Evolutionary conservation across 2,888 invertebrate genomes (phyloP).

Genomic region (Yponomeuta evonymella): DNA sequence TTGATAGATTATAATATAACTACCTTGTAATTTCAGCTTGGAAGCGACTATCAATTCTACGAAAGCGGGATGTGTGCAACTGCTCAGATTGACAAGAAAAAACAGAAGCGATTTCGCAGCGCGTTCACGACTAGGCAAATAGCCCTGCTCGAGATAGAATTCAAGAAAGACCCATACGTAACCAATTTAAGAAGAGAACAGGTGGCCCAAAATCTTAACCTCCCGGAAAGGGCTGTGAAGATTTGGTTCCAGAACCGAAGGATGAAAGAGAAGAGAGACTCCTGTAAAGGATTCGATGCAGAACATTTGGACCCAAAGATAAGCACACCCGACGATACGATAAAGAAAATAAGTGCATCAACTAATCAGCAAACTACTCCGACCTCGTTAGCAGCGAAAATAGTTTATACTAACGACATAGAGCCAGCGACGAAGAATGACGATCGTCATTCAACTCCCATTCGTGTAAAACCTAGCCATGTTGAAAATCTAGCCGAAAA

Average conservation of each 20-base stretch:
- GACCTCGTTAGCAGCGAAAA: slow-evolving; percentile 13
- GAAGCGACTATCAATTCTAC: not conserved
- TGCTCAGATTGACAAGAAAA: slow-evolving; percentile 37
- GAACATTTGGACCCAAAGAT: not conserved
- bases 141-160: slow-evolving; percentile 83
- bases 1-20: no score
- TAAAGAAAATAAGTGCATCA: slow-evolving; percentile 12
- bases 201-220: slow-evolving; percentile 77
- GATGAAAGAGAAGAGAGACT: slow-evolving; percentile 83
- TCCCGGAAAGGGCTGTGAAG: slow-evolving; percentile 86
- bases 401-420: slow-evolving; percentile 1
- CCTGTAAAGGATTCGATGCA: slow-evolving; percentile 25
- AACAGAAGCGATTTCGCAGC: slow-evolving; percentile 78
- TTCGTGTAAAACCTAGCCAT: not conserved
- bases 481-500: not conserved
- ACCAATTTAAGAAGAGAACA: slow-evolving; percentile 80
- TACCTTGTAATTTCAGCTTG: not conserved
- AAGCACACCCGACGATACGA: slow-evolving; percentile 9
- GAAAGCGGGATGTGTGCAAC: not conserved
- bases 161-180: slow-evolving; percentile 80
- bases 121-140: slow-evolving; percentile 86
- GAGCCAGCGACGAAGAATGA: not conserved
- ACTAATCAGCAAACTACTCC: slow-evolving; percentile 10
- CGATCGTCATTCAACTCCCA: not conserved
- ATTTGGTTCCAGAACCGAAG: slow-evolving; percentile 91